phyloP scores from a whole-genome alignment of 1,140 invertebrate genomes.

The Musca domestica region DNA sequence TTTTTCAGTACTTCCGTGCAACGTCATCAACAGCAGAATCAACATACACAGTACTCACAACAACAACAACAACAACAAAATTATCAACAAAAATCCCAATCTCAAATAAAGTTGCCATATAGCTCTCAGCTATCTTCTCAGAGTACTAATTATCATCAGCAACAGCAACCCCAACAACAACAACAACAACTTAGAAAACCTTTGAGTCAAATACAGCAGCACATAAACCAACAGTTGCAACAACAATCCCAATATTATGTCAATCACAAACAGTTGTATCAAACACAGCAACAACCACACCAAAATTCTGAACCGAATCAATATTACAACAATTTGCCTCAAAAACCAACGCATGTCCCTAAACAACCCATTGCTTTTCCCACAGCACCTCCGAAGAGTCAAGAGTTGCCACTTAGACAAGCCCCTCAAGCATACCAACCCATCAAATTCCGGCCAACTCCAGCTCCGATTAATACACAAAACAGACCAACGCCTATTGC shows the following conservation, averaged over 20 bases:
- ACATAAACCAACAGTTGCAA: constrained; percentile 28
- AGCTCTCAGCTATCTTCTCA: no score
- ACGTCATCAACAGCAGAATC: constrained; percentile 18
- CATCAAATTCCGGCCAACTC: constrained; percentile 48
- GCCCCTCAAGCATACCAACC: constrained; percentile 50
- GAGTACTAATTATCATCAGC: constrained; percentile 6
- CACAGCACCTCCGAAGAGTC: constrained; percentile 49
- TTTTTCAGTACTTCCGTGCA: neutral
- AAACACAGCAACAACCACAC: constrained; percentile 32
- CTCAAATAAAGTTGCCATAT: no score
- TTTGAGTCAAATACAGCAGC: constrained; percentile 23
- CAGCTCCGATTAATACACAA: constrained; percentile 39
- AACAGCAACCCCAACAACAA: constrained; percentile 48
- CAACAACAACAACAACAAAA: constrained; percentile 25
- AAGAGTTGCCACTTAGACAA: constrained; percentile 48
- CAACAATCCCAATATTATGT: constrained; percentile 52
- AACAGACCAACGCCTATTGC: constrained; percentile 44
- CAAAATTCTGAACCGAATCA: constrained; percentile 30
- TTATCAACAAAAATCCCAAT: constrained; percentile 37
- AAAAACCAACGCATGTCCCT: constrained; percentile 55
- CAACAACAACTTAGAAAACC: constrained; percentile 37
- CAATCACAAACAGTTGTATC: constrained; percentile 54
- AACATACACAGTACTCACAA: constrained; percentile 28
- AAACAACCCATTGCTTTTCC: constrained; percentile 57
- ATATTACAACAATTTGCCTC: constrained; percentile 26